Evolutionary conservation across 2,888 invertebrate genomes (phyloP), one percentile per base, ranked within the genome.

Genomic region (Campopleginae sp.): DNA sequence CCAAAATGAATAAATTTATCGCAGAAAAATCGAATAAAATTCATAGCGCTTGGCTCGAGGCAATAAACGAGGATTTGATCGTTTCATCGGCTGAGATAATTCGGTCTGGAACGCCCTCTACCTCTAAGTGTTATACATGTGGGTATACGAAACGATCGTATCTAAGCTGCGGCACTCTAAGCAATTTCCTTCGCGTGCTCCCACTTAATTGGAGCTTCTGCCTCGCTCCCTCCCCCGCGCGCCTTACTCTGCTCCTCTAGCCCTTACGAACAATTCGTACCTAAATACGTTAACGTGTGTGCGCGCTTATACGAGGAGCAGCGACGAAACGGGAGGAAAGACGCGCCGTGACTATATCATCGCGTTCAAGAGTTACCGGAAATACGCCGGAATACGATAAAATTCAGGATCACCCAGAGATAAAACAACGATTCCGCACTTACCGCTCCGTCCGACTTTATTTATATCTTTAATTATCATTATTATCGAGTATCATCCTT

Each of bases 151-250:
- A 86, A 81, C 87, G 91, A 92, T 91, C 82, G 81, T 92, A 92
- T 92, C 92, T 85, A 80, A 27, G 75, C 80, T 78, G 83, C 86
- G 82, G 86, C 84, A 74, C 88, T 87, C 88, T 88, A 88, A 92
- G 90, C 91, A 89, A 92, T 93, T 92, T 92, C 90, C 92, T 91
- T 90, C 90, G 91, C 91, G 90, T 91, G 91, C 90, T 89, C 89
- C 89, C 89, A 88, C 90, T 91, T 92, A 92, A 92, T 92, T 93
- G 91, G 92, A 90, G 75, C 81, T 75, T 85, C 86, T 78, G 81
- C 82, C 84, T 80, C 81, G 71, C 82, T 70, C 86, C 86, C 81
- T 79, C 84, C 84, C 81, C 31, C 51, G 27, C 51, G 27, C 46
- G 76, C 82, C 85, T 83, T 80, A 80, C 70, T 76, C 74, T n/a